phyloP scores from a whole-genome alignment of 2,797 vertebrate genomes.

The Tolypeutes matacus region DNA sequence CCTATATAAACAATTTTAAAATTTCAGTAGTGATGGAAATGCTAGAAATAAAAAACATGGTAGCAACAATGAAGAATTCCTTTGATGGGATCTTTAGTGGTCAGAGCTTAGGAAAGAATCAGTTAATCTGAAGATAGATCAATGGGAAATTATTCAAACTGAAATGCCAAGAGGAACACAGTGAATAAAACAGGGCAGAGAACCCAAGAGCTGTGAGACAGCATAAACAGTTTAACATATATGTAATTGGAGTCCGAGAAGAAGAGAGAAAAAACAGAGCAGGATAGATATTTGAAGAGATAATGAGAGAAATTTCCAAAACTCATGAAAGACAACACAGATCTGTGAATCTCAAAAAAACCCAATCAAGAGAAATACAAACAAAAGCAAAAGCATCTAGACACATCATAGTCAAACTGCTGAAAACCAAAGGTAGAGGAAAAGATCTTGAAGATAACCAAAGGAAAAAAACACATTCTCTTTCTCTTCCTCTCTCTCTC shows the following conservation, averaged over 20 bases:
- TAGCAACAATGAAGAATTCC: not conserved
- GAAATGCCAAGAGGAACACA: not conserved
- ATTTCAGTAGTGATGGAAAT: not conserved
- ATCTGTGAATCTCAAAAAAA: no score
- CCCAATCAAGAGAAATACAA: no score
- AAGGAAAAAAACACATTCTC: not conserved
- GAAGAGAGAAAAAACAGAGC: not conserved
- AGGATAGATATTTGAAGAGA: not conserved
- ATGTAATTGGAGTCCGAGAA: not conserved
- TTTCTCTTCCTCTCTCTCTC: not conserved
- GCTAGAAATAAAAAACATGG: not conserved
- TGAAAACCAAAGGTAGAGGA: not conserved
- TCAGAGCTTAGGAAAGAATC: not conserved
- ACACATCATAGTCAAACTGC: no score
- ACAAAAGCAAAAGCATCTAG: no score
- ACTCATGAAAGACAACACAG: not conserved
- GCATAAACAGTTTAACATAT: not conserved
- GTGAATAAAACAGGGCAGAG: not conserved
- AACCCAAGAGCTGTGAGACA: not conserved
- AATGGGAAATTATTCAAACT: not conserved
- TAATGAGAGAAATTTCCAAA: not conserved
- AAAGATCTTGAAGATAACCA: not conserved
- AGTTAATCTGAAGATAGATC: not conserved
- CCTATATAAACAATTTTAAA: not conserved
- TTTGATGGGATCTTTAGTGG: not conserved